A percentile compares a stretch with the other conserved stretches of the same genome.
Evolutionary conservation across 1,140 invertebrate species (phyloP).

Genomic region (Subanguina moxae): DNA sequence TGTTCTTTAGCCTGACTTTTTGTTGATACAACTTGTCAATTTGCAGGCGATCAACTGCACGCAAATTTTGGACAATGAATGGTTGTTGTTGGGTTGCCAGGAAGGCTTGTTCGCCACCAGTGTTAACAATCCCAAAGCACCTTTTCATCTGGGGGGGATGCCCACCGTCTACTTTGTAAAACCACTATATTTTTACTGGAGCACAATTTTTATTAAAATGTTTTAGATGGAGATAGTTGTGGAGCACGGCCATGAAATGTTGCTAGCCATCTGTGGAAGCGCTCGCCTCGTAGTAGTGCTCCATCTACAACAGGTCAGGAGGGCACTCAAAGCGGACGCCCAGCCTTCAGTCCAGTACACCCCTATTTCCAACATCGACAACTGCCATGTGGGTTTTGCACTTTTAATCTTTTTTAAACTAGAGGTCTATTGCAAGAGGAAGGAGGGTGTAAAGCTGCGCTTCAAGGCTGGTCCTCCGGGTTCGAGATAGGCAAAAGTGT

Average conservation of each 20-base stretch:
- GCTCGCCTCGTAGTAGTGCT: slow-evolving; percentile 19
- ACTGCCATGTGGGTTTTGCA: slow-evolving; percentile 19
- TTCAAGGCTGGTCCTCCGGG: no score
- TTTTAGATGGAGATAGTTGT: slow-evolving; percentile 33
- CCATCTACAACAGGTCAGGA: slow-evolving; percentile 29
- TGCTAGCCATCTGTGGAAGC: slow-evolving; percentile 29
- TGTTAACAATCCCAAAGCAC: slow-evolving; percentile 15
- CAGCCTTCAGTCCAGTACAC: slow-evolving; percentile 19
- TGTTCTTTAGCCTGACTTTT: no score
- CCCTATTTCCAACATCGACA: slow-evolving; percentile 29
- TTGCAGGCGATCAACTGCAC: slow-evolving; percentile 22
- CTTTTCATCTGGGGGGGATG: slow-evolving; percentile 30
- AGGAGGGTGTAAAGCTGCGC: no score
- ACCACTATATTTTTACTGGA: background rate
- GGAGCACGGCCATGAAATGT: slow-evolving; percentile 26
- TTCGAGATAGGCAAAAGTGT: no score
- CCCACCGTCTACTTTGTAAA: slow-evolving; percentile 16
- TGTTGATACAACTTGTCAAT: no score
- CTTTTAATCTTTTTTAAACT: no score
- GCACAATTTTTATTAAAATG: background rate
- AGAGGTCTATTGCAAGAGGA: no score
- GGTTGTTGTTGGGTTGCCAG: slow-evolving; percentile 24
- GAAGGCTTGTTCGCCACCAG: slow-evolving; percentile 34
- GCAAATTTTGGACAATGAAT: slow-evolving; percentile 22
- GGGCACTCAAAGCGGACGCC: slow-evolving; percentile 19